Percentiles rank a stretch among this genome's conserved stretches.
phyloP scores from a whole-genome alignment of 1,140 invertebrate species.

The Archivesica marissinica region DNA sequence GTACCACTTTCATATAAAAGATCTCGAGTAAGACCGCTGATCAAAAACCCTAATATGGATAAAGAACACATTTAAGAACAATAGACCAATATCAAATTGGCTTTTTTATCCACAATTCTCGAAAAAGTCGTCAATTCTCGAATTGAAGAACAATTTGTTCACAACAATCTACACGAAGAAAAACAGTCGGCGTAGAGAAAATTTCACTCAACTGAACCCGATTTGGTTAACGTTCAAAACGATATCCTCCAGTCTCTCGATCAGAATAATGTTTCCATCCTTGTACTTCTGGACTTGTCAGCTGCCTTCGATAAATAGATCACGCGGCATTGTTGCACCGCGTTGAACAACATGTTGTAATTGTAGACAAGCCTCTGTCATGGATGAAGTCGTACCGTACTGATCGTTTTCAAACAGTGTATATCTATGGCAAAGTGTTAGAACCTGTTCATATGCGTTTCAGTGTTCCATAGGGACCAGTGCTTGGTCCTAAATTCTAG shows the following conservation, averaged over 20 bases:
- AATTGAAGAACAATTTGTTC: not conserved
- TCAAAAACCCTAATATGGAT: conserved; percentile 66
- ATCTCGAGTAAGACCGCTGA: too few relatives aligned
- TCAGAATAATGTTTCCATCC: too few relatives aligned
- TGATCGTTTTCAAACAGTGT: not conserved
- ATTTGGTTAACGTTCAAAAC: too few relatives aligned
- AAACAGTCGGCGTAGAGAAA: not conserved
- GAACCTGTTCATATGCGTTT: conserved; percentile 19
- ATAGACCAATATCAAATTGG: too few relatives aligned
- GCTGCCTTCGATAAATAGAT: too few relatives aligned
- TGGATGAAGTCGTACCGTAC: too few relatives aligned
- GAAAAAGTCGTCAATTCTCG: not conserved
- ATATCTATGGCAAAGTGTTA: conserved; percentile 4
- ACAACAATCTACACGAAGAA: not conserved
- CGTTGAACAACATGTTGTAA: too few relatives aligned
- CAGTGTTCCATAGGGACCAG: not conserved
- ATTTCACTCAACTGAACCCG: not conserved
- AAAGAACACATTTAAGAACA: conserved; percentile 52
- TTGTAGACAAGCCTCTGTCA: too few relatives aligned
- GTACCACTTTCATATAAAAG: conserved; percentile 56
- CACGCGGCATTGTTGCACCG: too few relatives aligned
- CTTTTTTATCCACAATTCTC: not conserved
- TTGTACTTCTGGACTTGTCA: too few relatives aligned
- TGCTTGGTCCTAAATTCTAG: not conserved
- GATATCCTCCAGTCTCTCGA: too few relatives aligned